These are phyloP conservation scores for Macropis europaea DNA, from an alignment of 2,888 invertebrate species.

Conservation along the genomic window DNA sequence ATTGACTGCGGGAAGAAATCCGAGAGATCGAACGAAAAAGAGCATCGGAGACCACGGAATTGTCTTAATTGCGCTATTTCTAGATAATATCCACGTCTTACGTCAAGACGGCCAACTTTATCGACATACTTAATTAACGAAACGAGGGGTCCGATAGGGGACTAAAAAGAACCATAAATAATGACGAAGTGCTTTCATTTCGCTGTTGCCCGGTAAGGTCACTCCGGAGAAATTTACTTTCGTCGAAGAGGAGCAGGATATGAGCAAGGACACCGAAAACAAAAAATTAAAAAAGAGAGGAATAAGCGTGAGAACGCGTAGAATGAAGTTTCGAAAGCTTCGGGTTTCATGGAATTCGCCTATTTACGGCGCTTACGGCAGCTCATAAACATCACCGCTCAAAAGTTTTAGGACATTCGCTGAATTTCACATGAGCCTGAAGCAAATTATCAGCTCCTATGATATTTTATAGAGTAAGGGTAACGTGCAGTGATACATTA, in stretches of 20 bases:
- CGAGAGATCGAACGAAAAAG: slow-evolving; percentile 10
- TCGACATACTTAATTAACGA: slow-evolving; percentile 42
- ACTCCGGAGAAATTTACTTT: slow-evolving; percentile 17
- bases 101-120: slow-evolving; percentile 35
- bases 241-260: slow-evolving; percentile 13
- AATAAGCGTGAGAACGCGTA: neutral
- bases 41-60: neutral
- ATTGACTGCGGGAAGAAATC: slow-evolving; percentile 34
- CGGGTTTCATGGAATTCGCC: neutral
- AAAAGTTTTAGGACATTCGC: too few relatives aligned
- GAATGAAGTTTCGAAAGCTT: slow-evolving; percentile 1
- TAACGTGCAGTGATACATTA: too few relatives aligned
- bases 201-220: neutral
- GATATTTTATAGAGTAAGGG: too few relatives aligned
- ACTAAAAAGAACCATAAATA: slow-evolving; percentile 40
- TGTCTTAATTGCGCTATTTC: slow-evolving; percentile 41
- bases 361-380: neutral
- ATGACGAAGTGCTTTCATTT: slow-evolving; percentile 32
- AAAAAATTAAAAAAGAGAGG: neutral
- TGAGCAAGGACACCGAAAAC: slow-evolving; percentile 1
- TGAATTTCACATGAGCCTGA: too few relatives aligned
- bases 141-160: slow-evolving; percentile 23
- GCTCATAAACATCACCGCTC: too few relatives aligned
- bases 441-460: too few relatives aligned
- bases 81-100: slow-evolving; percentile 38